phyloP scores from a whole-genome alignment of 2,797 vertebrate species.

The Tenualosa ilisha region DNA sequence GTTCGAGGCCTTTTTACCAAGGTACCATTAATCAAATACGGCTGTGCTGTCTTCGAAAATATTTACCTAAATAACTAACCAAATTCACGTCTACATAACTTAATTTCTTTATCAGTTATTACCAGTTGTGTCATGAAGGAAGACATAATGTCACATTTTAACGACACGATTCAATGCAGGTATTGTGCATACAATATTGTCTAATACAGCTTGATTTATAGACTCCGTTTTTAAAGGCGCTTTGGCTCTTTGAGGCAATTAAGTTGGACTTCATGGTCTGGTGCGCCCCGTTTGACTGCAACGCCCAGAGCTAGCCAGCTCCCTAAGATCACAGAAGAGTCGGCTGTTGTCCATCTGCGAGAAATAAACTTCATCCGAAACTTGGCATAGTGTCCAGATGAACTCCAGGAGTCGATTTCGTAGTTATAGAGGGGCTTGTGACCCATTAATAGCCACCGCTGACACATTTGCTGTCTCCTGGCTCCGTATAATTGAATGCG shows the following conservation, averaged over 20 bases:
- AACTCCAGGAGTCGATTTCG: conserved; percentile 14
- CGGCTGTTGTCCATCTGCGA: conserved; percentile 1
- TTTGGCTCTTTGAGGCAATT: conserved; percentile 40
- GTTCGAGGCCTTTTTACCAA: not conserved
- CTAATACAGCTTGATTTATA: conserved; percentile 16
- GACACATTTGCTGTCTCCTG: conserved; percentile 10
- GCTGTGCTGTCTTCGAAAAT: not conserved
- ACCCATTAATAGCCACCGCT: conserved; percentile 19
- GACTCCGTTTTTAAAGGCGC: conserved; percentile 31
- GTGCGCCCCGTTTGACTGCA: conserved; percentile 33
- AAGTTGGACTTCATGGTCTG: conserved; percentile 46
- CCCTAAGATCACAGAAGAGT: not conserved
- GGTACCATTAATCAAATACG: conserved; percentile 30
- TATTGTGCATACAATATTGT: not conserved
- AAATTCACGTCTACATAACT: not conserved
- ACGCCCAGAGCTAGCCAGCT: not conserved
- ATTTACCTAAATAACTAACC: not conserved
- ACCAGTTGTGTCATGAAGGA: not conserved
- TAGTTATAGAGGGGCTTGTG: conserved; percentile 6
- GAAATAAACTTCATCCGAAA: conserved; percentile 18
- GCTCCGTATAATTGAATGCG: conserved; percentile 32
- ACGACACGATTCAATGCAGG: not conserved
- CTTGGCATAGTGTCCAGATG: not conserved
- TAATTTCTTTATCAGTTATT: not conserved
- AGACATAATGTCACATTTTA: not conserved